Evolutionary conservation across 2,113 vertebrate species (phyloP).

Genomic region (Oncorhynchus mykiss): DNA sequence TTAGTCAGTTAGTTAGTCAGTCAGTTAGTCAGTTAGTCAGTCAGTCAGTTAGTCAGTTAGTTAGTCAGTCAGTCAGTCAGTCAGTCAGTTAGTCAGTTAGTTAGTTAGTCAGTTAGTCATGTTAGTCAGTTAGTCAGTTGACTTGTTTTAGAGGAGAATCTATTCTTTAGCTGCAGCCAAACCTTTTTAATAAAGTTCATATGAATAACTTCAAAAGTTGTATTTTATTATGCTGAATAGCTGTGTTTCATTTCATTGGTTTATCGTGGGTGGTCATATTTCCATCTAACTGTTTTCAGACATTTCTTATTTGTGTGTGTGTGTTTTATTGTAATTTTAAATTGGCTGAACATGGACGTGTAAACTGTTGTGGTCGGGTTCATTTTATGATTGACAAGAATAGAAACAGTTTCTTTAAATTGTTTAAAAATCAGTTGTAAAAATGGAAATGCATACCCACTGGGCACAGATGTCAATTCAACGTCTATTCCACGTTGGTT

Average conservation of each 20-base stretch:
- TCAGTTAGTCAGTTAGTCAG: too few species aligned
- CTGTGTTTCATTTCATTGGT: background rate
- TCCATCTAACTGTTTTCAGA: slow-evolving; percentile 17
- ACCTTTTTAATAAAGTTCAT: background rate
- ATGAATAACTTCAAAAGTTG: slow-evolving; percentile 18
- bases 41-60: too few species aligned
- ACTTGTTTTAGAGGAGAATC: background rate
- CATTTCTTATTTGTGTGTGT: background rate
- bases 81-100: too few species aligned
- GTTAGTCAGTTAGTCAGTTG: background rate
- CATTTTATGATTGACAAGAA: slow-evolving; percentile 52
- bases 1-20: too few species aligned
- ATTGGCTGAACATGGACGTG: background rate
- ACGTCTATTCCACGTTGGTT: too few species aligned
- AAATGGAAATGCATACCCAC: slow-evolving; percentile 18
- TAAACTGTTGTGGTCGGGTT: slow-evolving; percentile 58
- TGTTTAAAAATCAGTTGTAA: slow-evolving; percentile 21
- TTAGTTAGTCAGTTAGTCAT: too few species aligned
- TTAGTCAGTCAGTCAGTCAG: too few species aligned
- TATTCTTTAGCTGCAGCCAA: background rate
- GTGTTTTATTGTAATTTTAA: slow-evolving; percentile 36
- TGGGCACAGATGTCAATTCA: too few species aligned
- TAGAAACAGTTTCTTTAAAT: slow-evolving; percentile 20
- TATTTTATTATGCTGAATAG: background rate
- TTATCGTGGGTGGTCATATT: background rate